These are phyloP conservation scores for Babylonia areolata DNA, from an alignment of 1,140 invertebrate species.

Conservation along the genomic window DNA sequence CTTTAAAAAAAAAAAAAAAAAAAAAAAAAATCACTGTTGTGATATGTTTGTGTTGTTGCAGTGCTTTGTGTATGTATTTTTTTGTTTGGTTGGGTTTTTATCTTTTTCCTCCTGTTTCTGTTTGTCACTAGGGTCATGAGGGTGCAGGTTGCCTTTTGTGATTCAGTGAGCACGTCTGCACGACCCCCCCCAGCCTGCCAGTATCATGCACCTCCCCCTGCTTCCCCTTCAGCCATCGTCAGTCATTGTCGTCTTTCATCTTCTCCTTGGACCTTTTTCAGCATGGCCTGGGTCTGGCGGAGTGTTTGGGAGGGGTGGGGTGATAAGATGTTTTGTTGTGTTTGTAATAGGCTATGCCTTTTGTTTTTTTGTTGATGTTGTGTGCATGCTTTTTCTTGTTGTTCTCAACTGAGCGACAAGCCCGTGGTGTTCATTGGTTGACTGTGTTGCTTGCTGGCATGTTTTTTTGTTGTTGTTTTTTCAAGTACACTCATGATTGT, in stretches of 20 bases:
- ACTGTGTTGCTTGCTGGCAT: neutral
- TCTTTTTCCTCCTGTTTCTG: neutral
- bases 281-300: neutral
- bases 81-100: neutral
- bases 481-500: too few relatives aligned
- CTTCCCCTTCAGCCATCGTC: conserved; percentile 11
- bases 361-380: neutral
- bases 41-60: neutral
- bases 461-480: neutral
- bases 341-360: neutral
- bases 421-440: neutral
- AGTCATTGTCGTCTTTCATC: conserved; percentile 23
- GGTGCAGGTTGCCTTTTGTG: conserved; percentile 9
- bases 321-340: neutral
- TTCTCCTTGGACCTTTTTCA: neutral
- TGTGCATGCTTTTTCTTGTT: conserved; percentile 14
- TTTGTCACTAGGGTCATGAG: conserved; percentile 33
- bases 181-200: neutral
- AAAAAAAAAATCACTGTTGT: too few relatives aligned
- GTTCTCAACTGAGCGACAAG: too few relatives aligned
- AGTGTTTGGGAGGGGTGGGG: neutral
- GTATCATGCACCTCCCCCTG: neutral
- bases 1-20: too few relatives aligned
- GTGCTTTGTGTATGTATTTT: neutral
- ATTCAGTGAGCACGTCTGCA: neutral